phyloP scores from a whole-genome alignment of 2,888 invertebrate genomes.

The Nemoura dubitans region DNA sequence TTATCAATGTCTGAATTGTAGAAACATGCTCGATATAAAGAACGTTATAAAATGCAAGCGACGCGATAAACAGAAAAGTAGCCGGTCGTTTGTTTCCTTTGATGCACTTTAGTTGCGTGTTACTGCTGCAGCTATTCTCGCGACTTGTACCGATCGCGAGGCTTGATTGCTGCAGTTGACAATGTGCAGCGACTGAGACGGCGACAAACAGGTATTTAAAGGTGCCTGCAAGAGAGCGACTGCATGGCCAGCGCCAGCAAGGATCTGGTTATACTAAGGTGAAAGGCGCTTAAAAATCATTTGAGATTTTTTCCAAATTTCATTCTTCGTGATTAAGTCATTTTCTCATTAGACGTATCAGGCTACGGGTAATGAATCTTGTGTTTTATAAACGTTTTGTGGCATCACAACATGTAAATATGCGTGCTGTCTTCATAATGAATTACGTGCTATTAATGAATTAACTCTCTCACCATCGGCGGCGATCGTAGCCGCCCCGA shows the following conservation, averaged over 20 bases:
- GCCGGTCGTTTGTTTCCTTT: slow-evolving; percentile 29
- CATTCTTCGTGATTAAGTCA: slow-evolving; percentile 34
- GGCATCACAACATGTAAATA: slow-evolving; percentile 41
- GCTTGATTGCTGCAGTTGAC: not conserved
- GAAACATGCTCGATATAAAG: slow-evolving; percentile 30
- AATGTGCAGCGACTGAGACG: not conserved
- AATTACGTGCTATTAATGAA: slow-evolving; percentile 33
- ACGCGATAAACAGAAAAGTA: slow-evolving; percentile 13
- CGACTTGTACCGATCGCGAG: not conserved
- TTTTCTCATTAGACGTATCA: slow-evolving; percentile 32
- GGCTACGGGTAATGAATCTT: slow-evolving; percentile 37
- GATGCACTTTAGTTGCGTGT: slow-evolving; percentile 13
- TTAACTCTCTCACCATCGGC: not conserved
- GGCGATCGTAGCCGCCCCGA: slow-evolving; percentile 17
- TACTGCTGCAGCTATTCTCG: not conserved
- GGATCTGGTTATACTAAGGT: not conserved
- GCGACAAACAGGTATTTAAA: slow-evolving; percentile 25
- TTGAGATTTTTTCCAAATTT: not conserved
- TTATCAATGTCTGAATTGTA: slow-evolving; percentile 23
- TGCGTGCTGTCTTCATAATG: slow-evolving; percentile 29
- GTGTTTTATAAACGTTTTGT: slow-evolving; percentile 32
- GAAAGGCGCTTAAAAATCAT: not conserved
- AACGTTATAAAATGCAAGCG: not conserved
- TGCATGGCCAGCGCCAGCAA: not conserved
- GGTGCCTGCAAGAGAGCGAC: not conserved